Evolutionary conservation across 92 coral and sea anemone genomes (phyloP), one percentile per base, ranked within the genome.

Genomic region (Phenganax subtilis): DNA sequence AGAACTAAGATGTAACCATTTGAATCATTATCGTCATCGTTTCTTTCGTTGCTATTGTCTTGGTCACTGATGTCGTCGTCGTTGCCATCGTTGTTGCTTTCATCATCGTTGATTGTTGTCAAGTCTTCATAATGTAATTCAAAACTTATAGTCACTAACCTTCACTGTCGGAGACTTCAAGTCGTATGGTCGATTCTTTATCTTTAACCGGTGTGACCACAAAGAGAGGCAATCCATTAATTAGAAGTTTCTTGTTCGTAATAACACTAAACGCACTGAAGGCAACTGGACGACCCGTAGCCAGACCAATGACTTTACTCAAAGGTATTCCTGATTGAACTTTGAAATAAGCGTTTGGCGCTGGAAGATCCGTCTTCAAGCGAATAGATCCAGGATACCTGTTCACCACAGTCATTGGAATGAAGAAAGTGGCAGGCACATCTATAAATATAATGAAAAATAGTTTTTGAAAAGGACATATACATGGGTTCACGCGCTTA

Each of bases 281-380:
- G 8, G 59, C 53, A 47, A 79, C 83, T 25, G 74, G 83, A 6
- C 31, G 25, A 37, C 0, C 1, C 27, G 83, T 62, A 1, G 44
- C 7, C 27, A 79, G 61, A 31, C 57, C 51, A 29, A 79, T 59
- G 16, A 56, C 51, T 61, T 79, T 79, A 8, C 20, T 65, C 67
- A 79, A 64, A 12, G 53, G 6, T 44, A n/a, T 15, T 44, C 83
- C 74, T 51, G 74, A 37, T 14, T 51, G 47, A 51, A 79, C 56
- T 64, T 79, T 79, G 62, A 79, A 79, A 31, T 51, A 44, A 10
- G 6, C 11, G 16, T 67, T 30, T 10, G 83, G 83, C 27, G 82
- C 44, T 10, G 82, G 67, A 63, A 79, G 74, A 54, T 79, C 30
- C 20, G 44, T 79, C 56, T 79, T 79, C 83, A 79, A 69, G 47